phyloP scores from a whole-genome alignment of 2,797 vertebrate genomes.

The Rhadinocentrus ornatus region DNA sequence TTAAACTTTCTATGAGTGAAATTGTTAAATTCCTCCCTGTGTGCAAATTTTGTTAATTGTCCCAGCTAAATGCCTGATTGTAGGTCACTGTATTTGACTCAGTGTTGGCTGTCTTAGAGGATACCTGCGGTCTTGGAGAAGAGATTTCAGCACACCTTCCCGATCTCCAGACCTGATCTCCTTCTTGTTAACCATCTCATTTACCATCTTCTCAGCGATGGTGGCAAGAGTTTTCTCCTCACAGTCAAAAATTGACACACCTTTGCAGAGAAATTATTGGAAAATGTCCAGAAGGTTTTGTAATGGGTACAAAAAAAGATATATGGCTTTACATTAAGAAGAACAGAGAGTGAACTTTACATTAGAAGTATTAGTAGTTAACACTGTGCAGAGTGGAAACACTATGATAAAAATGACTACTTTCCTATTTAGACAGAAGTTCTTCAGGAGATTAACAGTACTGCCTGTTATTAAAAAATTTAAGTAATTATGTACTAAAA shows the following conservation, averaged over 20 bases:
- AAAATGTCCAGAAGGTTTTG: not conserved
- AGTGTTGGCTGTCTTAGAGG: conserved; percentile 22
- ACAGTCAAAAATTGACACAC: conserved; percentile 85
- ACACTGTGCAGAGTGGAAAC: no score
- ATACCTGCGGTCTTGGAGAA: conserved; percentile 85
- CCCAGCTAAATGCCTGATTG: conserved; percentile 38
- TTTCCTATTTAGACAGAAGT: no score
- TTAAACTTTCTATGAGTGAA: conserved; percentile 31
- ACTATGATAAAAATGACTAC: no score
- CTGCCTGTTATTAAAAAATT: no score
- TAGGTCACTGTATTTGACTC: conserved; percentile 54
- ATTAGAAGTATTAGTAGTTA: no score
- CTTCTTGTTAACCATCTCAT: conserved; percentile 86
- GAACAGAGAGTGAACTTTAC: not conserved
- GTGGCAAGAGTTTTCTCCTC: conserved; percentile 81
- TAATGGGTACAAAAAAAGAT: not conserved
- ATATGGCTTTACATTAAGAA: conserved; percentile 3
- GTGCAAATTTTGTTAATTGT: conserved; percentile 32
- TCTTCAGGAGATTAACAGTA: no score
- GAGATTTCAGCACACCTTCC: conserved; percentile 81
- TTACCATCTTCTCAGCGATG: conserved; percentile 84
- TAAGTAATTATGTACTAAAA: no score
- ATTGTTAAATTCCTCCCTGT: not conserved
- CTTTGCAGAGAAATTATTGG: conserved; percentile 68
- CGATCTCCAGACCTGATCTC: conserved; percentile 84